phyloP scores from a whole-genome alignment of 2,113 vertebrate genomes.

The Notarius lentiginosus region DNA sequence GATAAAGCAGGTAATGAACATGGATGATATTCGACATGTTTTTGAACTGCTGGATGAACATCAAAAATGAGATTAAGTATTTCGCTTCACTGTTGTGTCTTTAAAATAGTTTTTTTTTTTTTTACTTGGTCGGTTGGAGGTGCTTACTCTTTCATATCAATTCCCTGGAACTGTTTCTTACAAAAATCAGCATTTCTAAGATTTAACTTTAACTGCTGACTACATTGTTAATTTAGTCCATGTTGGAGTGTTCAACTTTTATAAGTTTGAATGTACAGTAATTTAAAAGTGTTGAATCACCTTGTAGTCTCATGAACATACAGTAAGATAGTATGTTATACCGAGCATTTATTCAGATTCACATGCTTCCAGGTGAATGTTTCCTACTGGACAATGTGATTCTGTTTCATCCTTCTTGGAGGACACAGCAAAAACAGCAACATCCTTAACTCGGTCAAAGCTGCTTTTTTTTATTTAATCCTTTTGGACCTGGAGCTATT shows the following conservation, averaged over 20 bases:
- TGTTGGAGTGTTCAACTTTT: background rate
- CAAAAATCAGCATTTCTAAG: no score
- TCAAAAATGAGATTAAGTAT: background rate
- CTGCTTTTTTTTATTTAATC: background rate
- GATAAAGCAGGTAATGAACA: background rate
- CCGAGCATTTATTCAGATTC: background rate
- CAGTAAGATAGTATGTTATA: background rate
- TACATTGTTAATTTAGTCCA: background rate
- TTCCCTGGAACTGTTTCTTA: no score
- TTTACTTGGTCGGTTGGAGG: no score
- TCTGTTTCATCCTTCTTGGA: background rate
- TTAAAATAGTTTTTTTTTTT: no score
- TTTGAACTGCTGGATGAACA: no score
- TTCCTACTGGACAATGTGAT: background rate
- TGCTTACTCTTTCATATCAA: no score
- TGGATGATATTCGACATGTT: background rate
- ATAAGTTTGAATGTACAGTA: no score
- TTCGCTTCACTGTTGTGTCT: background rate
- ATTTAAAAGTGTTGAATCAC: no score
- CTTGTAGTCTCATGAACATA: background rate
- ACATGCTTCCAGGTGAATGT: background rate
- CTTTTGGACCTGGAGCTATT: background rate
- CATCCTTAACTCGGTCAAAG: background rate
- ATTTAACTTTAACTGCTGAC: background rate
- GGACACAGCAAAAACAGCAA: background rate